These are phyloP conservation scores for Electrophaes corylata DNA, from an alignment of 2,888 invertebrate genomes.

Conservation along the genomic window DNA sequence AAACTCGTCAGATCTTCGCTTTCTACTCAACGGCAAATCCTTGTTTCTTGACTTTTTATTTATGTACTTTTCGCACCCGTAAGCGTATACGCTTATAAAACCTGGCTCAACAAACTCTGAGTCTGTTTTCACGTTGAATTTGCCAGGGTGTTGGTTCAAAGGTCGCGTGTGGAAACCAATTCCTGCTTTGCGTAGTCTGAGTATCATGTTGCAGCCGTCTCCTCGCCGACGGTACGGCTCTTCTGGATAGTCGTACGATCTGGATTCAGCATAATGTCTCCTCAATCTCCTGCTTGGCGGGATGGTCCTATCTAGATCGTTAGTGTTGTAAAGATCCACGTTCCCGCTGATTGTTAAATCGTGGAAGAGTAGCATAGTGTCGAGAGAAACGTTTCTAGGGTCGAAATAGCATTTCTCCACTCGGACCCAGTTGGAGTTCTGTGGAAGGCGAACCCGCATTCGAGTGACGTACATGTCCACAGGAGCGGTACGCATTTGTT, in stretches of 20 bases:
- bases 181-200: conserved; percentile 90
- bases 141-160: conserved; percentile 86
- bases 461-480: conserved; percentile 89
- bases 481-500: conserved; percentile 85
- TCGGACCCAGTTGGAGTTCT: conserved; percentile 87
- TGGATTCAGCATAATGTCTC: conserved; percentile 71
- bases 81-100: conserved; percentile 93
- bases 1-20: conserved; percentile 72
- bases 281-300: conserved; percentile 60
- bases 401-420: conserved; percentile 91
- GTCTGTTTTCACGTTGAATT: conserved; percentile 90
- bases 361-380: conserved; percentile 90
- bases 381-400: conserved; percentile 88
- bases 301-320: conserved; percentile 66
- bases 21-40: conserved; percentile 63
- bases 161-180: conserved; percentile 91
- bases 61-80: conserved; percentile 88
- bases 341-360: conserved; percentile 92
- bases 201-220: conserved; percentile 90
- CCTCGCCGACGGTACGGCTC: conserved; percentile 62
- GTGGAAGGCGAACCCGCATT: conserved; percentile 88
- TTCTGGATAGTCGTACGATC: conserved; percentile 58
- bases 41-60: conserved; percentile 72
- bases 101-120: conserved; percentile 93
- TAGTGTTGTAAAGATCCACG: conserved; percentile 85